Evolutionary conservation across 2,797 vertebrate species (phyloP).

Genomic region (Chiloscyllium punctatum): DNA sequence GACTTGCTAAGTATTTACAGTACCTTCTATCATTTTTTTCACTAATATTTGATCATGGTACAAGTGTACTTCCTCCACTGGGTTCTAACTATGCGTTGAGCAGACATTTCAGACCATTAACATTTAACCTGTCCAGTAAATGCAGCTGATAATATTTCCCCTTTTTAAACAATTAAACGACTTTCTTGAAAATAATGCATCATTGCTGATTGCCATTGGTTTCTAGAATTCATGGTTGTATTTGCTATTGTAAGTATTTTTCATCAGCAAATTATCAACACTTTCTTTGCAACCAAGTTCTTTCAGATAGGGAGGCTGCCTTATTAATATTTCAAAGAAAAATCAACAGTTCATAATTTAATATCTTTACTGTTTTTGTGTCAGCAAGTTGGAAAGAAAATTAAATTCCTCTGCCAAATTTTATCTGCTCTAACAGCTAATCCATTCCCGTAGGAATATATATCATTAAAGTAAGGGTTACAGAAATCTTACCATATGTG

Average conservation of each 20-base stretch:
- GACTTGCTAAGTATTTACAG: neutral
- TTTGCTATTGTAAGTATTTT: neutral
- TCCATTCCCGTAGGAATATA: neutral
- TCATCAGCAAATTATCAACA: neutral
- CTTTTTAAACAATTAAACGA: neutral
- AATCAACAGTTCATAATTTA: neutral
- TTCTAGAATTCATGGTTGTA: neutral
- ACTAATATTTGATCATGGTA: neutral
- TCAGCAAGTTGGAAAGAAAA: neutral
- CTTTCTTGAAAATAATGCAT: neutral
- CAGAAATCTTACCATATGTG: neutral
- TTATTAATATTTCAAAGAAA: neutral
- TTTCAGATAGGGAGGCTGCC: neutral
- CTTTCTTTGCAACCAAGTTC: neutral
- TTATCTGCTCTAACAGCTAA: neutral
- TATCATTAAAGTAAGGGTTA: neutral
- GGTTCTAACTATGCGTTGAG: neutral
- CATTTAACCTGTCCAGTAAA: neutral
- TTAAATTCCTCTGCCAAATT: neutral
- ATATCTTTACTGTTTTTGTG: neutral
- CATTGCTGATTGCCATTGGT: neutral
- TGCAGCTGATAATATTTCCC: neutral
- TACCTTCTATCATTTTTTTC: neutral
- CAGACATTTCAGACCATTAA: neutral
- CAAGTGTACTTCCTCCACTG: neutral